Base-by-base conservation (phyloP, 1,140 invertebrate species). In the Leptinotarsa undecemlineata region DNA sequence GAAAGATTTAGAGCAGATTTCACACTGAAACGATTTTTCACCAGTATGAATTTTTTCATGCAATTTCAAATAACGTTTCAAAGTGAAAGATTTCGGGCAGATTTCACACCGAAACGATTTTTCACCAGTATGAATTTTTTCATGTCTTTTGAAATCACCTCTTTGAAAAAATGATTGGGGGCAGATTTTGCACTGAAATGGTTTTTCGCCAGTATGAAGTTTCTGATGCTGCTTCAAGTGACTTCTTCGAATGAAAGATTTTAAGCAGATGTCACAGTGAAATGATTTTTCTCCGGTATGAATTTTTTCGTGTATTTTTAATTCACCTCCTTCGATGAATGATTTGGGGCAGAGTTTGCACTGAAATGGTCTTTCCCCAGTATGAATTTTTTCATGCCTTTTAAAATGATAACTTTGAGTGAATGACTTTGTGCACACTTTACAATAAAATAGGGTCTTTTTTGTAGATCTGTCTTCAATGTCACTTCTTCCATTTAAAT, bases 281-380 rank as follows among this genome's bases (percentile, higher is more conserved):
- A 42, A 33, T 21, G 20, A 14, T 23, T 64, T 64, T 11, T 64
- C 62, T 4, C 62, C 62, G 4, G 62, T 64, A 64, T 64, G 62
- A 21, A 64, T 23, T 64, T 20, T 20, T 20, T 21, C 14, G 4
- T 64, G 62, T 14, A n/a, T 20, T 20, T 21, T 26, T 15, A 64
- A 64, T 14, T 19, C 20, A 20, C 17, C 14, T 5, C 23, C 20
- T 21, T 21, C 23, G 4, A 15, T 21, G 20, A 64, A 64, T 19
- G 62, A 64, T 64, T 64, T 64, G 4, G 62, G 20, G 20, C 62
- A 64, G 23, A 64, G 17, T 64, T 64, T 14, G 62, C 62, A 64
- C 14, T 14, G 19, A 26, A 64, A 64, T 21, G 26, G 67, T 47
- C 17, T 47, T 23, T 33, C 47, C 15, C 67, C 67, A 33, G 67